phyloP scores from a whole-genome alignment of 2,888 invertebrate species.

The Tricholauxania praeusta region DNA sequence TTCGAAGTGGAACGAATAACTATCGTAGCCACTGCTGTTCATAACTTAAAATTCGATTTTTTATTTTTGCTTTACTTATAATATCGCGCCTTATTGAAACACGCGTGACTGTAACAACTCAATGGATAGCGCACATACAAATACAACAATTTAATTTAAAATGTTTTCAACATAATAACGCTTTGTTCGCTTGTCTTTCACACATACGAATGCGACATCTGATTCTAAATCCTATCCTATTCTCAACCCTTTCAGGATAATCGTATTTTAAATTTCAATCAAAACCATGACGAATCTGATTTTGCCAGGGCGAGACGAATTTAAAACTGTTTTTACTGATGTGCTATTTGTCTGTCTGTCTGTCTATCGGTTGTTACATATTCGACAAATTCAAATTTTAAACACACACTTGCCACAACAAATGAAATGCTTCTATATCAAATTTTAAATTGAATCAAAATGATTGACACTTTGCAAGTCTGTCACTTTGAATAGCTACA shows the following conservation, averaged over 20 bases:
- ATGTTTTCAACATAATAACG: too few relatives aligned
- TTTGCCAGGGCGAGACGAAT: conserved; percentile 24
- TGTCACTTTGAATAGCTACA: conserved; percentile 5
- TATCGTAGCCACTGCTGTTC: too few relatives aligned
- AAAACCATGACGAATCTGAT: conserved; percentile 44
- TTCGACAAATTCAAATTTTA: conserved; percentile 57
- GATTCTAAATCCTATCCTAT: conserved; percentile 10
- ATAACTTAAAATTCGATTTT: too few relatives aligned
- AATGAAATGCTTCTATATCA: conserved; percentile 56
- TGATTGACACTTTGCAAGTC: conserved; percentile 54
- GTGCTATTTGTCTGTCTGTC: conserved; percentile 48
- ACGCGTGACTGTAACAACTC: neutral
- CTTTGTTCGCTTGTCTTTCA: neutral
- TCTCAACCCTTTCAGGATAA: neutral
- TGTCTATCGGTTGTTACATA: conserved; percentile 53
- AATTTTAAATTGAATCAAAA: conserved; percentile 53
- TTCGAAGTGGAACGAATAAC: too few relatives aligned
- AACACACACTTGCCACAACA: conserved; percentile 54
- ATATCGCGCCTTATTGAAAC: conserved; percentile 1
- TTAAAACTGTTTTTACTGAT: conserved; percentile 17
- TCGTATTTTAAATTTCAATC: conserved; percentile 15
- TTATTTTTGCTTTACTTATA: too few relatives aligned
- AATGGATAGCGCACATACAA: neutral
- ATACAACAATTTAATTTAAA: neutral
- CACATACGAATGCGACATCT: neutral